Conservation (phyloP, 1,140 invertebrate species). For the Drosophila suzukii region DNA sequence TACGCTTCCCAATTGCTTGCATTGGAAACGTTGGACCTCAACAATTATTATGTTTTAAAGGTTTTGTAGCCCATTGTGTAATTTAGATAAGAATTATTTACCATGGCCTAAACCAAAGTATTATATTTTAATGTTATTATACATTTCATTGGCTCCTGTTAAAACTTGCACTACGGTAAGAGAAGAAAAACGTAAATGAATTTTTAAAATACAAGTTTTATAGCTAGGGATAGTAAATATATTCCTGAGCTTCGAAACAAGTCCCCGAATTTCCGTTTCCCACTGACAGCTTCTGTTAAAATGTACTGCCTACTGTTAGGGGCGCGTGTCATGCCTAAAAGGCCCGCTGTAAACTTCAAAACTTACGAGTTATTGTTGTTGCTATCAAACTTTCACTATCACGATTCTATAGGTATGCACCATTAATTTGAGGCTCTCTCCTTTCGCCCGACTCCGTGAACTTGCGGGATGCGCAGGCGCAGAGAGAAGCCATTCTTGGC, state of each 20-base stretch:
- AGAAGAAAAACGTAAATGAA: too few relatives aligned
- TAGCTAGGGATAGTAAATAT: neutral
- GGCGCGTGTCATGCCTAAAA: conserved; percentile 25
- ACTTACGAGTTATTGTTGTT: conserved; percentile 42
- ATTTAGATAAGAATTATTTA: too few relatives aligned
- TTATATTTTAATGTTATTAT: too few relatives aligned
- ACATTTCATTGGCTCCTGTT: too few relatives aligned
- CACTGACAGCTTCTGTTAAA: neutral
- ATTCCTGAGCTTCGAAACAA: neutral
- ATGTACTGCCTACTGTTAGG: conserved; percentile 39
- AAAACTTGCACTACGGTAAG: too few relatives aligned
- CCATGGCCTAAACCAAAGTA: too few relatives aligned
- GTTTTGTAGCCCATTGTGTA: neutral
- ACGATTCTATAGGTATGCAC: conserved; percentile 43
- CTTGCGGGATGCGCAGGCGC: conserved; percentile 47
- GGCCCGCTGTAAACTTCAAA: conserved; percentile 71
- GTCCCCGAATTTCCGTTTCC: neutral
- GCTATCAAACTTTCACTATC: conserved; percentile 71
- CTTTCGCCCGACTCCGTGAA: neutral
- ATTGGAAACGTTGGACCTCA: neutral
- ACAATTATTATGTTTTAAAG: neutral
- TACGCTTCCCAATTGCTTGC: neutral
- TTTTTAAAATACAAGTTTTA: too few relatives aligned
- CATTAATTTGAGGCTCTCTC: conserved; percentile 28
- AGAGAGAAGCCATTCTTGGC: conserved; percentile 23